Base-by-base conservation (phyloP, 2,797 vertebrate species). In the Iguana delicatissima region DNA sequence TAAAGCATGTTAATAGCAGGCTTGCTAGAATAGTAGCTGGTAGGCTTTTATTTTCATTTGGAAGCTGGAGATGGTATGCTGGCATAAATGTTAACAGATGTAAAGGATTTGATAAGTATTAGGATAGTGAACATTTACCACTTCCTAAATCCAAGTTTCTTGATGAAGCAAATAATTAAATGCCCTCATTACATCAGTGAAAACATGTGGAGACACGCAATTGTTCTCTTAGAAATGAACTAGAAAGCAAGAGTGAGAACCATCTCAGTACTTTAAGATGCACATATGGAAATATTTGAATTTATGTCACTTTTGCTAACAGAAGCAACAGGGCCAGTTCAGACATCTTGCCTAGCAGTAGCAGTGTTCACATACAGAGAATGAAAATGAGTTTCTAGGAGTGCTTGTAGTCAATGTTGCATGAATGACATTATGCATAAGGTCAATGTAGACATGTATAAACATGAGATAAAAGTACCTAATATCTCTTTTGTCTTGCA, bases 51-150 rank as follows among this genome's bases (percentile, higher is more conserved):
- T 52, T 89, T 91, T 91, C 57, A 89, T 64, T 85, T 46, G 38
- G 29, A 91, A 32, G 77, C n/a, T 14, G 92, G 90, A 80, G 38
- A 24, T 0, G 87, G 81, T 80, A 29, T 5, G 0, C 81, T 92
- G 79, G 18, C 64, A 42, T 7, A n/a, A 29, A n/a, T 6, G 20
- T n/a, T 12, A 42, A 20, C 38, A 85, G 57, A 86, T 90, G 79
- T 82, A 82, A 86, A 86, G 50, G 84, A 79, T 86, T 83, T 82
- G 35, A n/a, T 77, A 77, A 67, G 50, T 86, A 86, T 89, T 89
- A 82, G 24, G 13, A 76, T 22, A 67, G 42, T n/a, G 52, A 80
- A 22, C 72, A 77, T 62, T 59, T 81, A 67, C n/a, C 67, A 86
- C 20, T 55, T 74, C 85, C 55, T 91, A 82, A 89, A 92, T 67